These are phyloP conservation scores for Carassius gibelio DNA, from an alignment of 2,113 vertebrate genomes.

Conservation along the genomic window DNA sequence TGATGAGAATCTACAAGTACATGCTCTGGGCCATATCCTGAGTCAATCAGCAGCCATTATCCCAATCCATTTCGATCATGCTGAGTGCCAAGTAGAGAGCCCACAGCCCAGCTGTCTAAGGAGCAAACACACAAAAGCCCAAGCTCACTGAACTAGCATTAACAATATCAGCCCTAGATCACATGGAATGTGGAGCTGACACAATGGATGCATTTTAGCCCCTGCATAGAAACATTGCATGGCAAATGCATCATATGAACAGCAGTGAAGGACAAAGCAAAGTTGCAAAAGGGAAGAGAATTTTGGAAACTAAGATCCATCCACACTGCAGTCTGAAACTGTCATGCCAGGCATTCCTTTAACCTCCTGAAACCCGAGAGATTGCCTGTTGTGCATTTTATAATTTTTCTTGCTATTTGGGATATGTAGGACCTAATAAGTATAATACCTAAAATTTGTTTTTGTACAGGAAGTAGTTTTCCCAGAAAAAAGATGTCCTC, in stretches of 20 bases:
- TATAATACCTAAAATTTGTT: no score
- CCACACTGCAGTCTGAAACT: background rate
- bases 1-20: slow-evolving; percentile 52
- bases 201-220: background rate
- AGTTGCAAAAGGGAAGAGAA: background rate
- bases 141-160: slow-evolving; percentile 61
- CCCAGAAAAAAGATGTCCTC: no score
- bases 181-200: background rate
- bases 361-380: no score
- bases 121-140: slow-evolving; percentile 54
- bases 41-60: slow-evolving; percentile 59
- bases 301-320: background rate
- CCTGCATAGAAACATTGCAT: background rate
- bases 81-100: slow-evolving; percentile 37
- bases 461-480: no score
- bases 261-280: background rate
- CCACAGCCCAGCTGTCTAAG: slow-evolving; percentile 55
- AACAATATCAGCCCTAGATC: slow-evolving; percentile 69
- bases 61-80: slow-evolving; percentile 54
- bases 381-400: no score
- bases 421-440: no score
- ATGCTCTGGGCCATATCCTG: slow-evolving; percentile 51
- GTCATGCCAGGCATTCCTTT: slow-evolving; percentile 2
- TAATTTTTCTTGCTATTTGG: no score
- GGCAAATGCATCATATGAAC: background rate